These are phyloP conservation scores for Microvelia longipes DNA, from an alignment of 1,140 invertebrate species.

Conservation along the genomic window DNA sequence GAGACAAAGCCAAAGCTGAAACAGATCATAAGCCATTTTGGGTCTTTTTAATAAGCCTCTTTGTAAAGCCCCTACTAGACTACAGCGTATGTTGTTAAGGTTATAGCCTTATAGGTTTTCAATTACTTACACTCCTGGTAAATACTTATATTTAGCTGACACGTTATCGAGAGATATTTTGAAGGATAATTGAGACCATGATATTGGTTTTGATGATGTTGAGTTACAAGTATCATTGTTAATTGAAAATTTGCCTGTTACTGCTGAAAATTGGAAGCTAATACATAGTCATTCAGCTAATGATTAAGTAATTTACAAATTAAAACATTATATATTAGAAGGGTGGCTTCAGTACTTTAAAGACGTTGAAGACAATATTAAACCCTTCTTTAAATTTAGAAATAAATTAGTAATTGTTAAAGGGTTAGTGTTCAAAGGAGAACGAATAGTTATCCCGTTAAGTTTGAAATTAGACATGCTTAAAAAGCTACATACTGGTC, in stretches of 20 bases:
- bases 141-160: conserved; percentile 1
- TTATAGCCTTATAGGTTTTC: conserved; percentile 30
- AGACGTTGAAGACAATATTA: conserved; percentile 3
- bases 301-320: neutral
- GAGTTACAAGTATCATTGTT: conserved; percentile 7
- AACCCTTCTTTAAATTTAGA: conserved; percentile 4
- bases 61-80: conserved; percentile 25
- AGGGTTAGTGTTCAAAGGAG: conserved; percentile 1
- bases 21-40: conserved; percentile 26
- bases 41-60: conserved; percentile 30
- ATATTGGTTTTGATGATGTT: conserved; percentile 8
- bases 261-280: conserved; percentile 3
- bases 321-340: neutral
- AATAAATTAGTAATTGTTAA: conserved; percentile 1
- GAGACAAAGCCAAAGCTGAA: conserved; percentile 24
- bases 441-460: neutral
- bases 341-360: conserved; percentile 5
- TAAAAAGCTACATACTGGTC: neutral
- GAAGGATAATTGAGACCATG: neutral
- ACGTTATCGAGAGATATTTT: neutral
- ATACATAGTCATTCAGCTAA: conserved; percentile 1
- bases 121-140: neutral
- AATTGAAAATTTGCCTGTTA: conserved; percentile 8
- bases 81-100: conserved; percentile 29
- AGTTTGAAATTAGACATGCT: neutral